Evolutionary conservation across 2,113 vertebrate species (phyloP).

Genomic region (Cyanoliseus patagonus): DNA sequence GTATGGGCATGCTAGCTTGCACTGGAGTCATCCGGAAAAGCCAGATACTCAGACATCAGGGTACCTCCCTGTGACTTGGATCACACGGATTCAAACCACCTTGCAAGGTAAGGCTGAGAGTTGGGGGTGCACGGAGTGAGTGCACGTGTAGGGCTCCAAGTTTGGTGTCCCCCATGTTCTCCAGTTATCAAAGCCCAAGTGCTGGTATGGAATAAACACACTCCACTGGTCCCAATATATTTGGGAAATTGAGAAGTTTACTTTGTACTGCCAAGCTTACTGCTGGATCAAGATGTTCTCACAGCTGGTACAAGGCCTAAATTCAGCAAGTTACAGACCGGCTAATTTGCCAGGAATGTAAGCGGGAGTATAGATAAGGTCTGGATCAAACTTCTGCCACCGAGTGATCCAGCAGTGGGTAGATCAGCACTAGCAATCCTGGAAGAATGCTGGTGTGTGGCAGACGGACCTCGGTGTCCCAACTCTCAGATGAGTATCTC

Average conservation of each 20-base stretch:
- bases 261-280: neutral
- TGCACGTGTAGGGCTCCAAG: neutral
- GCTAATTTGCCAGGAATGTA: neutral
- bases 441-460: neutral
- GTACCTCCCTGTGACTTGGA: no score
- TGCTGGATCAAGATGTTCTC: neutral
- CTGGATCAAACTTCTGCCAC: neutral
- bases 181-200: neutral
- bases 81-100: neutral
- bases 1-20: neutral
- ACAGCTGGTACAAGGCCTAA: neutral
- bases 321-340: neutral
- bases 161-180: neutral
- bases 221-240: neutral
- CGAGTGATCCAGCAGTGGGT: rapidly evolving
- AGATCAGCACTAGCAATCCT: neutral
- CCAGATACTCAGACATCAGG: neutral
- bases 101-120: neutral
- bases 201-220: neutral
- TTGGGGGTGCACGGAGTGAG: neutral
- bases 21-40: neutral
- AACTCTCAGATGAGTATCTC: rapidly evolving
- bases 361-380: neutral
- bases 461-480: neutral
- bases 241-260: neutral